Evolutionary conservation across 1,140 invertebrate species (phyloP).

Genomic region (Platorchestia sp.): DNA sequence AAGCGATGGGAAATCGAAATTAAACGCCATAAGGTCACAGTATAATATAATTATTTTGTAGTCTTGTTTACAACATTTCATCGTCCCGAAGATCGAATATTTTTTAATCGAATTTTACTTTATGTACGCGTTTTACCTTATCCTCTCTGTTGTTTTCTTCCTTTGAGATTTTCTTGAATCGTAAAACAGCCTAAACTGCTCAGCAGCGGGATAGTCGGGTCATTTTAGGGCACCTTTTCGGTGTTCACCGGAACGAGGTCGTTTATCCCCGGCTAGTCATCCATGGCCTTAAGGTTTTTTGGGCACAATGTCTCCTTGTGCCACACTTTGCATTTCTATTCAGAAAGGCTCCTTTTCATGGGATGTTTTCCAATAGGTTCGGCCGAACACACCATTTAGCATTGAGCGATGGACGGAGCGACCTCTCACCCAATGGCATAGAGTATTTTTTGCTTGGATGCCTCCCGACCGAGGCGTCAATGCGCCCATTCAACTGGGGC

Average conservation of each 20-base stretch:
- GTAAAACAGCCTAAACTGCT: not conserved
- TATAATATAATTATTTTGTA: not conserved
- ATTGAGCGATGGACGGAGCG: conserved; percentile 52
- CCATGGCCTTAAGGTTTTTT: conserved; percentile 48
- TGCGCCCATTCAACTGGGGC: conserved; percentile 17
- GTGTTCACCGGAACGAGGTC: conserved; percentile 48
- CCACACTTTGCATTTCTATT: conserved; percentile 52
- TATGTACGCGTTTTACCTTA: not conserved
- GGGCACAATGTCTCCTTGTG: conserved; percentile 50
- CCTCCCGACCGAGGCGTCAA: conserved; percentile 25
- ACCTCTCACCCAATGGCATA: conserved; percentile 44
- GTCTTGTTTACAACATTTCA: not conserved
- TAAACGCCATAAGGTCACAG: not conserved
- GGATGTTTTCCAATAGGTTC: conserved; percentile 49
- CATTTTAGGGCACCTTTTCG: conserved; percentile 36
- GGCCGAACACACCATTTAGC: conserved; percentile 54
- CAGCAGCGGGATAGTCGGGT: not conserved
- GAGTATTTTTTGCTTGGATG: conserved; percentile 33
- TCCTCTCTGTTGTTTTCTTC: not conserved
- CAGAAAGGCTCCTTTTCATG: conserved; percentile 49
- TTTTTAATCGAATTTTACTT: not conserved
- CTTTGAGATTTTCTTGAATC: not conserved
- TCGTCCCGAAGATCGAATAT: not conserved
- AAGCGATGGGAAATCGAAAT: not conserved
- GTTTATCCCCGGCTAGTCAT: conserved; percentile 43